These are phyloP conservation scores for Xestia c-nigrum DNA, from an alignment of 2,888 invertebrate genomes.

Conservation along the genomic window DNA sequence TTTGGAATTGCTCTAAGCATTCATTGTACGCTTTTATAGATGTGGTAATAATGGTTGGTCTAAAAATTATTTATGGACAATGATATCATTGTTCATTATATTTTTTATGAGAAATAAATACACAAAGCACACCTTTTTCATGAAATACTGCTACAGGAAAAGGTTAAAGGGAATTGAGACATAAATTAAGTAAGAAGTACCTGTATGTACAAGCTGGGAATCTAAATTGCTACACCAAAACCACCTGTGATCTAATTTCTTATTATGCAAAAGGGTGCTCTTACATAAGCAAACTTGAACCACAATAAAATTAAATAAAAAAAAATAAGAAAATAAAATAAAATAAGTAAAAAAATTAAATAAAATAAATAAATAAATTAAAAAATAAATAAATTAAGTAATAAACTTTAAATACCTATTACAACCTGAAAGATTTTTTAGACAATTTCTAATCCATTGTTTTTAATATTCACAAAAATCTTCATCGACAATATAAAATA, in stretches of 20 bases:
- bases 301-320: too few relatives aligned
- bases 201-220: background rate
- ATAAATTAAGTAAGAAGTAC: conserved; percentile 19
- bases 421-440: background rate
- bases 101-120: background rate
- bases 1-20: too few relatives aligned
- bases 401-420: background rate
- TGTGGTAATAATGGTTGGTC: background rate
- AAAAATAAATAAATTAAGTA: background rate
- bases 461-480: background rate
- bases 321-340: too few relatives aligned
- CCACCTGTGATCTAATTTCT: background rate
- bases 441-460: background rate
- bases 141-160: background rate
- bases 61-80: background rate
- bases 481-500: background rate
- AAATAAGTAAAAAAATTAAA: too few relatives aligned
- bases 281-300: background rate
- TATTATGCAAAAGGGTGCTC: background rate
- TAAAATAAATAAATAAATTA: too few relatives aligned
- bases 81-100: background rate
- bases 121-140: background rate
- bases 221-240: background rate
- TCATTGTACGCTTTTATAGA: background rate
- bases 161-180: background rate